These are phyloP conservation scores for Acanthisitta chloris DNA, from an alignment of 2,113 vertebrate species.

Conservation along the genomic window DNA sequence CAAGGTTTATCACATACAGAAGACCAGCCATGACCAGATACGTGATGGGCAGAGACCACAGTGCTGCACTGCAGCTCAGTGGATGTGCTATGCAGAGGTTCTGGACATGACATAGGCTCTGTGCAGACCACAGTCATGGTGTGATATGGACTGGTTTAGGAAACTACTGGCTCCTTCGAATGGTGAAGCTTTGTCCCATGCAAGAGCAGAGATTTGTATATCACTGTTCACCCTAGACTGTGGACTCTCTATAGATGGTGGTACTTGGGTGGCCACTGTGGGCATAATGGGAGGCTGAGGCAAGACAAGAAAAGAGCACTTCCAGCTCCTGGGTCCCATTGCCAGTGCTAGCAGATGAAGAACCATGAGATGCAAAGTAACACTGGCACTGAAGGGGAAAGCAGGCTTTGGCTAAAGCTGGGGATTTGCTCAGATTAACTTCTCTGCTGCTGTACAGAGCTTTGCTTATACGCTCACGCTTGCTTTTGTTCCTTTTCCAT, in stretches of 20 bases:
- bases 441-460: neutral
- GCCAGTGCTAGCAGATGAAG: neutral
- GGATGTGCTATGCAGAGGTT: too few relatives aligned
- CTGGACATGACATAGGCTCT: neutral
- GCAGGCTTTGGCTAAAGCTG: neutral
- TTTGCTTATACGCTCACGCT: neutral
- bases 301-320: neutral
- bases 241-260: neutral
- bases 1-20: neutral
- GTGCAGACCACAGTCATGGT: neutral
- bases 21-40: neutral
- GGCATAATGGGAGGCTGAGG: neutral
- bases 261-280: neutral
- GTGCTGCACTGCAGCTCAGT: neutral
- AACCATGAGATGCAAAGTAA: neutral
- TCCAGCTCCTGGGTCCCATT: neutral
- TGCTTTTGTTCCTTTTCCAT: neutral
- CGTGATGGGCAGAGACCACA: fast-evolving
- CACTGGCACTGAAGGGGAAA: neutral
- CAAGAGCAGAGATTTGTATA: neutral
- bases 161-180: neutral
- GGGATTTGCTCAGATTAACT: neutral
- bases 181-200: neutral
- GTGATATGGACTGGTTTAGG: neutral
- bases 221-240: neutral